Evolutionary conservation across 1,140 invertebrate species (phyloP).

Genomic region (Prorops nasuta): DNA sequence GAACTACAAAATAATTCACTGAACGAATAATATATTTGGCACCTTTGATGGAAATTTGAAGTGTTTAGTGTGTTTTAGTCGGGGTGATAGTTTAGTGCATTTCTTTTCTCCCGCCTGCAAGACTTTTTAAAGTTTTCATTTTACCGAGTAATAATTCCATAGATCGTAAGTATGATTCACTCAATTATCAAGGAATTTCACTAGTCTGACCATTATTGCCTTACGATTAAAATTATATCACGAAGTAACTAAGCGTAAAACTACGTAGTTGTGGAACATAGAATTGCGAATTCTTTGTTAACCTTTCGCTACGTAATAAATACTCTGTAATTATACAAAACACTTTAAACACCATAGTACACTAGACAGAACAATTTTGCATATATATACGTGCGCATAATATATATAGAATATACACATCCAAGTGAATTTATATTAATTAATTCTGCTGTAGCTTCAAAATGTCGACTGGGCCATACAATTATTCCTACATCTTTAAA

Average conservation of each 20-base stretch:
- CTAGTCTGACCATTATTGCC: background rate
- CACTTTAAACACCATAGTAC: background rate
- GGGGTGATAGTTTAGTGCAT: background rate
- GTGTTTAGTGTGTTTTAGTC: conserved; percentile 2
- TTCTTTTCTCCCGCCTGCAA: background rate
- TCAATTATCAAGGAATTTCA: background rate
- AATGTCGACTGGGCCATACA: conserved; percentile 94
- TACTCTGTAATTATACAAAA: background rate
- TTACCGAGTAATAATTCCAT: background rate
- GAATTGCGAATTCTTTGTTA: background rate
- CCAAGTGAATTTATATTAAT: no score
- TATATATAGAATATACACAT: background rate
- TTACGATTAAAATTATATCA: background rate
- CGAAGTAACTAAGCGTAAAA: background rate
- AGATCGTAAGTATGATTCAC: background rate
- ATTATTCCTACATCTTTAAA: conserved; percentile 99
- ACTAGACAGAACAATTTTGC: background rate
- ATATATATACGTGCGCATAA: background rate
- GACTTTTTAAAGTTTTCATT: conserved; percentile 3
- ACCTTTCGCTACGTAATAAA: background rate
- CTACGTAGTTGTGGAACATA: no score
- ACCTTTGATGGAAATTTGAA: conserved; percentile 20
- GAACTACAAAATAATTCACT: conserved; percentile 12
- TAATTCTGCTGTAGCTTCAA: conserved; percentile 47
- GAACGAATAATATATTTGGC: conserved; percentile 12